Evolutionary conservation across 2,797 vertebrate genomes (phyloP).

Genomic region (Mus caroli): DNA sequence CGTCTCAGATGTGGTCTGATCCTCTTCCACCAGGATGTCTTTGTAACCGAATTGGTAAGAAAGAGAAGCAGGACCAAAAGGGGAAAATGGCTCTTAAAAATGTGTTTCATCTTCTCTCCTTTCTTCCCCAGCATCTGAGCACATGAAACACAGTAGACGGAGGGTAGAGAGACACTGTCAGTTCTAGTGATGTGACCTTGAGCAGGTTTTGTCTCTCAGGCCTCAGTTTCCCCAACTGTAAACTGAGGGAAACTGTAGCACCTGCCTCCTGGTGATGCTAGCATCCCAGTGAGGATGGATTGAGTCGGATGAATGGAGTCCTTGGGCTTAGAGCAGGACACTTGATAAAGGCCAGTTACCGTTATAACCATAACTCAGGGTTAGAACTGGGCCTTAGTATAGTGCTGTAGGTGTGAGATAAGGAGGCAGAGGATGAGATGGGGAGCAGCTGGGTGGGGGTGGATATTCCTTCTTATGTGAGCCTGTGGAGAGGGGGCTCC

Average conservation of each 20-base stretch:
- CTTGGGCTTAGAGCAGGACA: background rate
- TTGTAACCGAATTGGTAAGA: constrained; percentile 46
- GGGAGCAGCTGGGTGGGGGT: background rate
- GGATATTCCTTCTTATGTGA: background rate
- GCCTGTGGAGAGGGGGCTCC: background rate
- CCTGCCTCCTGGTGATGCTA: background rate
- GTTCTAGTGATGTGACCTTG: constrained; percentile 32
- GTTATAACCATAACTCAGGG: background rate
- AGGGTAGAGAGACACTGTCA: background rate
- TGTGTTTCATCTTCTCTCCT: background rate
- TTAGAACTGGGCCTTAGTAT: background rate
- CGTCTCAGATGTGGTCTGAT: background rate
- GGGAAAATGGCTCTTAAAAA: constrained; percentile 19
- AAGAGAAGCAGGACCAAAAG: background rate
- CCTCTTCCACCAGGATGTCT: background rate
- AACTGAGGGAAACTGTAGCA: background rate
- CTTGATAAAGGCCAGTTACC: background rate
- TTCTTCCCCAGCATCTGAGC: background rate
- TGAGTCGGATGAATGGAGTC: too few relatives aligned
- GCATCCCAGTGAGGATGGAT: background rate
- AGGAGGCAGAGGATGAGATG: background rate
- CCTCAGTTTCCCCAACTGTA: constrained; percentile 41
- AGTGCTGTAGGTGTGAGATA: background rate
- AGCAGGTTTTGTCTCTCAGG: constrained; percentile 17
- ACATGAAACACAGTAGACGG: background rate